These are phyloP conservation scores for Leptinotarsa defecta DNA, from an alignment of 1,140 invertebrate species.

Conservation along the genomic window DNA sequence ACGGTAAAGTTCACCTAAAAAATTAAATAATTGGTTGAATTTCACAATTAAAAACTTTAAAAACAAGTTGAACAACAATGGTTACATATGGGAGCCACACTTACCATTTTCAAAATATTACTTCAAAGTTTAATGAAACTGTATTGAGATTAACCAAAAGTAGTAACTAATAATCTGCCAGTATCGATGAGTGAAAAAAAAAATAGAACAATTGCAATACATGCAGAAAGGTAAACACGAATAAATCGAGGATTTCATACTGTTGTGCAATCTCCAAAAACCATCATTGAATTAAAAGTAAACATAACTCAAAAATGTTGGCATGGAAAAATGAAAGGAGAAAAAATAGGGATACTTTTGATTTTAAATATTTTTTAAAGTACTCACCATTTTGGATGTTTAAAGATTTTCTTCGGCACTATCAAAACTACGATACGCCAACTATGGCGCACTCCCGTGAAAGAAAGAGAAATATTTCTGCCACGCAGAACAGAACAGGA, in stretches of 20 bases:
- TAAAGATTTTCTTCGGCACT: slow-evolving; percentile 71
- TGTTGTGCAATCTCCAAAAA: slow-evolving; percentile 53
- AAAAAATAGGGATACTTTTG: slow-evolving; percentile 48
- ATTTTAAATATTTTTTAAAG: slow-evolving; percentile 52
- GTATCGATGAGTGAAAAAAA: too few species aligned
- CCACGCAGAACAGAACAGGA: slow-evolving; percentile 30
- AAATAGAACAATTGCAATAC: too few species aligned
- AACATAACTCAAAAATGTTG: slow-evolving; percentile 51
- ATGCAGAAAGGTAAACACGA: slow-evolving; percentile 13
- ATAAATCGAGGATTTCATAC: slow-evolving; percentile 43
- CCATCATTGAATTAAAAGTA: not conserved
- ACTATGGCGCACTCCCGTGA: slow-evolving; percentile 79
- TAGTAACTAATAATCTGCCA: too few species aligned
- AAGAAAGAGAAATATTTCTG: slow-evolving; percentile 40
- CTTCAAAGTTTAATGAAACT: not conserved
- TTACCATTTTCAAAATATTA: slow-evolving; percentile 17
- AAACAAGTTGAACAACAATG: not conserved
- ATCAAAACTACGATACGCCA: slow-evolving; percentile 77
- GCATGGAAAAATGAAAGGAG: slow-evolving; percentile 44
- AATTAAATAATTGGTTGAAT: slow-evolving; percentile 21
- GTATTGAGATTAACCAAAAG: not conserved
- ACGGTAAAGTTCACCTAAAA: slow-evolving; percentile 99
- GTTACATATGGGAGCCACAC: too few species aligned
- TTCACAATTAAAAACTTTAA: not conserved
- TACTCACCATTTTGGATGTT: slow-evolving; percentile 87